Conservation (phyloP, 2,888 invertebrate genomes). For the Clostera curtula region DNA sequence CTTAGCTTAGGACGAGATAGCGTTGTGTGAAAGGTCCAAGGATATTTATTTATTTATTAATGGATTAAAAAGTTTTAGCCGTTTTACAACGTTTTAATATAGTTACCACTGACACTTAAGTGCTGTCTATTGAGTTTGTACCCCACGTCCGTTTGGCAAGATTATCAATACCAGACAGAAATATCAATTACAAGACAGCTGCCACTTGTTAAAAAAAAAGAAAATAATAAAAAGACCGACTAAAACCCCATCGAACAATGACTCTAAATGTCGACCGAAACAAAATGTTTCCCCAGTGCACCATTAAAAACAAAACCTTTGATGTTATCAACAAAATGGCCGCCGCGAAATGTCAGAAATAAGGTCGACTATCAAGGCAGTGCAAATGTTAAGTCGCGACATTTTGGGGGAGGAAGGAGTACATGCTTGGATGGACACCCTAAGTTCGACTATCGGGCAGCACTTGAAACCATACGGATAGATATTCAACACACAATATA, state of each 20-base stretch:
- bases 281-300: constrained; percentile 12
- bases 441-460: constrained; percentile 9
- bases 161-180: too few species aligned
- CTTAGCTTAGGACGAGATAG: too few species aligned
- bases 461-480: constrained; percentile 5
- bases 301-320: constrained; percentile 19
- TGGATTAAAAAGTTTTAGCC: too few species aligned
- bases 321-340: constrained; percentile 28
- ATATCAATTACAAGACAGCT: too few species aligned
- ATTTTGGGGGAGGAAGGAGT: constrained; percentile 30
- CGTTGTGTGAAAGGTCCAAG: too few species aligned
- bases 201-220: too few species aligned
- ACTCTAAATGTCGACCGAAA: constrained; percentile 17
- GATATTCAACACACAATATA: background rate
- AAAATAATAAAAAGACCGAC: too few species aligned
- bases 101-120: too few species aligned
- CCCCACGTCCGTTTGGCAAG: too few species aligned
- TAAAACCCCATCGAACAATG: constrained; percentile 1
- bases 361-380: constrained; percentile 33
- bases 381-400: constrained; percentile 35
- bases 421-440: constrained; percentile 34
- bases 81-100: too few species aligned
- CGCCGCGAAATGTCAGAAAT: constrained; percentile 40
- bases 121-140: too few species aligned
- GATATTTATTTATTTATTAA: too few species aligned